Evolutionary conservation across 2,888 invertebrate species (phyloP).

Genomic region (Biston stratarius): DNA sequence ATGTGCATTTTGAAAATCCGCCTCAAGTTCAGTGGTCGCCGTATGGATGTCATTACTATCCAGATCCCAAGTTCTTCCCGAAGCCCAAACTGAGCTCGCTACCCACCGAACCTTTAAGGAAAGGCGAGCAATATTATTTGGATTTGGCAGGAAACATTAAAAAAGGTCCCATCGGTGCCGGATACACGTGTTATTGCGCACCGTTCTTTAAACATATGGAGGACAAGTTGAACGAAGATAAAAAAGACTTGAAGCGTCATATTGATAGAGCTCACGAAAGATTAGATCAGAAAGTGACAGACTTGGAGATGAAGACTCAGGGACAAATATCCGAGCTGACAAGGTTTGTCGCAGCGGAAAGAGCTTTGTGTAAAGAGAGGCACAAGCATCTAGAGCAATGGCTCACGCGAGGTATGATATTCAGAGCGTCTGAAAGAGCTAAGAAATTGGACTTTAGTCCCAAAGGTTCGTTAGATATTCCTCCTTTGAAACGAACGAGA

Average conservation of each 20-base stretch:
- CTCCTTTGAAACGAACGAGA: constrained; percentile 88
- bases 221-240: constrained; percentile 92
- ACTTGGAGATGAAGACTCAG: constrained; percentile 90
- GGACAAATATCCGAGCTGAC: constrained; percentile 90
- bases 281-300: constrained; percentile 93
- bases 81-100: constrained; percentile 94
- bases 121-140: constrained; percentile 97
- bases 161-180: constrained; percentile 97
- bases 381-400: constrained; percentile 90
- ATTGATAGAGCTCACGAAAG: constrained; percentile 93
- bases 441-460: constrained; percentile 80
- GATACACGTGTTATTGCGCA: constrained; percentile 96
- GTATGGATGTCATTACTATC: constrained; percentile 96
- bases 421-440: constrained; percentile 84
- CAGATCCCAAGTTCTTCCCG: constrained; percentile 94
- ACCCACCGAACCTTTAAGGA: constrained; percentile 93
- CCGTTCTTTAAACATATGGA: constrained; percentile 96
- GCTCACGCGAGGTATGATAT: constrained; percentile 88
- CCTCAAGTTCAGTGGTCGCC: constrained; percentile 92
- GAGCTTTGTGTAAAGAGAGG: constrained; percentile 87
- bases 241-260: constrained; percentile 91
- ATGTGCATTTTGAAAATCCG: constrained; percentile 84
- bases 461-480: constrained; percentile 83
- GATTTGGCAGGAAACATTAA: constrained; percentile 98
- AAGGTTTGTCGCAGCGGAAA: constrained; percentile 88